These are phyloP conservation scores for Notamacropus eugenii DNA, from an alignment of 2,797 vertebrate species.

Conservation along the genomic window DNA sequence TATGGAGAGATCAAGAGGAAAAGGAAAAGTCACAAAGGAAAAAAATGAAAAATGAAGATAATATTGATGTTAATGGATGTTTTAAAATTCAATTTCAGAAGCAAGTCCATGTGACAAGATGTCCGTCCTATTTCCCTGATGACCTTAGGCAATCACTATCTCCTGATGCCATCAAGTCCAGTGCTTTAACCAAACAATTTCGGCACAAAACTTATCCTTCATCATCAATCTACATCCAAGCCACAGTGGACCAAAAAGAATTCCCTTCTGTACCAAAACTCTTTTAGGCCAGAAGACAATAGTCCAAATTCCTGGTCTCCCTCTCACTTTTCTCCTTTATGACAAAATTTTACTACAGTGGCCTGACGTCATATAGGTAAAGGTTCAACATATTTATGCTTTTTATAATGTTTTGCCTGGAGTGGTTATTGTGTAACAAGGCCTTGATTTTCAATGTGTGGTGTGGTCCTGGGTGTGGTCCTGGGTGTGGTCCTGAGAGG, in stretches of 20 bases:
- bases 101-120: neutral
- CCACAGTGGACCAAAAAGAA: neutral
- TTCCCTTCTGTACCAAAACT: neutral
- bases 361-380: neutral
- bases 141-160: neutral
- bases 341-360: constrained; percentile 2
- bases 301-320: neutral
- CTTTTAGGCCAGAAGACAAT: neutral
- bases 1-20: neutral
- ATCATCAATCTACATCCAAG: neutral
- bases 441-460: neutral
- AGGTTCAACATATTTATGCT: neutral
- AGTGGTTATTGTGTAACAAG: neutral
- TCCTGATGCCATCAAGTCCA: neutral
- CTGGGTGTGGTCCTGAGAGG: neutral
- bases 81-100: neutral
- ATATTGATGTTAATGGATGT: neutral
- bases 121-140: neutral
- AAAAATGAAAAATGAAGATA: neutral
- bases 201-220: neutral
- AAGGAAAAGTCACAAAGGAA: constrained; percentile 9
- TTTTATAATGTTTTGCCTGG: neutral
- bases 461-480: neutral
- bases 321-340: neutral
- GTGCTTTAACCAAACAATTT: neutral